phyloP scores from a whole-genome alignment of 2,888 invertebrate genomes.

The Epirrita christyi region DNA sequence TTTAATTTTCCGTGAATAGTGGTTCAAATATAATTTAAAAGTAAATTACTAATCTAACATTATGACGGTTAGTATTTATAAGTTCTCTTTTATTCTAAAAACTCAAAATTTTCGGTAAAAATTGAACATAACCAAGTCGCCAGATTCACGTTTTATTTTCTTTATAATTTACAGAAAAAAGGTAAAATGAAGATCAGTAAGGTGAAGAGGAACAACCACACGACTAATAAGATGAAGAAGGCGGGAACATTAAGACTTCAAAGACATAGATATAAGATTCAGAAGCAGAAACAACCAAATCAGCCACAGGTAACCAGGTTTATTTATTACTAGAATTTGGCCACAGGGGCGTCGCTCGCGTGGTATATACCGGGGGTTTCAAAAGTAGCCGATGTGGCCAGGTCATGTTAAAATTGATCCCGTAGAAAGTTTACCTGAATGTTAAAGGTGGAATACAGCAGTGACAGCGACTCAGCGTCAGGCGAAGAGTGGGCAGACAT shows the following conservation, averaged over 20 bases:
- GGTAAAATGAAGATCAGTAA: constrained; percentile 82
- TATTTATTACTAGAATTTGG: too few relatives aligned
- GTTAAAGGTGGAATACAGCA: constrained; percentile 61
- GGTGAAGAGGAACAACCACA: constrained; percentile 84
- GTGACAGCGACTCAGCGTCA: constrained; percentile 74
- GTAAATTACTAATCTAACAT: constrained; percentile 24
- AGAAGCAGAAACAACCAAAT: constrained; percentile 63
- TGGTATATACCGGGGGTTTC: too few relatives aligned
- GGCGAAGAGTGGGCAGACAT: constrained; percentile 84
- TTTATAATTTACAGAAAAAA: constrained; percentile 72
- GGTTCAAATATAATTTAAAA: not conserved
- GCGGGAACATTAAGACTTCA: constrained; percentile 81
- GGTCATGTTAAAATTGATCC: too few relatives aligned
- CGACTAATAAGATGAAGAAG: constrained; percentile 83
- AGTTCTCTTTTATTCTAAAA: not conserved
- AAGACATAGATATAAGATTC: constrained; percentile 68
- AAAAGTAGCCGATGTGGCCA: too few relatives aligned
- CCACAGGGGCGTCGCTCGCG: too few relatives aligned
- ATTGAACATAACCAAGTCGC: constrained; percentile 25
- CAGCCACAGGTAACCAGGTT: constrained; percentile 48
- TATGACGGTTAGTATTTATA: constrained; percentile 67
- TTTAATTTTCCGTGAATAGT: too few relatives aligned
- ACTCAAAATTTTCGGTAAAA: not conserved
- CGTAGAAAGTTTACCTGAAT: not conserved
- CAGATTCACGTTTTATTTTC: constrained; percentile 12